Conservation (phyloP, 2,888 invertebrate species). For the Idaea straminata region DNA sequence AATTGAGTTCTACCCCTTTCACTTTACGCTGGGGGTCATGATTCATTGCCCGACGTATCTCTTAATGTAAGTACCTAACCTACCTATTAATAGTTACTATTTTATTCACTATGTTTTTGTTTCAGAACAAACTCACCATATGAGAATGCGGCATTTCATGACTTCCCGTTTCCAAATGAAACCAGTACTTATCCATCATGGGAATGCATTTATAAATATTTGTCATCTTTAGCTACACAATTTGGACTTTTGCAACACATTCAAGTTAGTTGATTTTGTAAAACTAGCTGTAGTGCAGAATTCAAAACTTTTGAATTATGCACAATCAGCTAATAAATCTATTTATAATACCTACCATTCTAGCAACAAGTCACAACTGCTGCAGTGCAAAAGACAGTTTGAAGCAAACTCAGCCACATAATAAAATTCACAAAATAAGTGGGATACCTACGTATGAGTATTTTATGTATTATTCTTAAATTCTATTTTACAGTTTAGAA, state of each 20-base stretch:
- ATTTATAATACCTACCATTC: no score
- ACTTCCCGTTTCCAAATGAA: slow-evolving; percentile 82
- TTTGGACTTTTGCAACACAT: slow-evolving; percentile 82
- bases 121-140: slow-evolving; percentile 87
- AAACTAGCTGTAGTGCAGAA: background rate
- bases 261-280: slow-evolving; percentile 74
- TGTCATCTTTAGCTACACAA: slow-evolving; percentile 83
- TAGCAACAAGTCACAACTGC: no score
- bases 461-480: slow-evolving; percentile 6
- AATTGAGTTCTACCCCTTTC: no score
- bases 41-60: background rate
- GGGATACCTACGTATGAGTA: background rate
- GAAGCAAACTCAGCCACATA: no score
- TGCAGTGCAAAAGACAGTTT: no score
- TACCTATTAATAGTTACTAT: no score
- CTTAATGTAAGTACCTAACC: no score
- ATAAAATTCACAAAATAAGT: no score
- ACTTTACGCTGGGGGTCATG: no score
- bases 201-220: slow-evolving; percentile 83
- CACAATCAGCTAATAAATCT: background rate
- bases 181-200: slow-evolving; percentile 84
- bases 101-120: slow-evolving; percentile 20
- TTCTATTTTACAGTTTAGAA: slow-evolving; percentile 56
- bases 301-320: background rate
- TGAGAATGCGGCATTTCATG: slow-evolving; percentile 89